Evolutionary conservation across 2,797 vertebrate genomes (phyloP).

Genomic region (Ctenochaetus hawaiiensis): DNA sequence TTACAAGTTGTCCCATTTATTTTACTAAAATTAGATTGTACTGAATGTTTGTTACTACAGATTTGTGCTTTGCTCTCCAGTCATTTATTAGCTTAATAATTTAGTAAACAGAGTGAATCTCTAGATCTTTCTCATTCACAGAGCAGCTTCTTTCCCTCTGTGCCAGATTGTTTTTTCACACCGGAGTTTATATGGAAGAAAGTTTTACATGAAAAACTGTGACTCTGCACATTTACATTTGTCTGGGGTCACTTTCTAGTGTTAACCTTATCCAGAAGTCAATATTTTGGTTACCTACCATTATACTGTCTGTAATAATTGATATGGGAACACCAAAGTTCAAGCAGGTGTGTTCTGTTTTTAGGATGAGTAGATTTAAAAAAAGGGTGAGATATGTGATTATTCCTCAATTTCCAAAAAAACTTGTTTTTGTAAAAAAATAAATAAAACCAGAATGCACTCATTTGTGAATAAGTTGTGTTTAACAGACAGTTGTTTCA

Average conservation of each 20-base stretch:
- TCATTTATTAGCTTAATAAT: slow-evolving; percentile 7
- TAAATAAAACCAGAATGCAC: no score
- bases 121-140: background rate
- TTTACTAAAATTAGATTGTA: background rate
- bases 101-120: slow-evolving; percentile 7
- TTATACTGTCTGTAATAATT: no score
- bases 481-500: no score
- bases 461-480: no score
- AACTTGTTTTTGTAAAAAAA: no score
- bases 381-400: no score
- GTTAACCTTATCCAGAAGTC: background rate
- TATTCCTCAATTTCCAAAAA: no score
- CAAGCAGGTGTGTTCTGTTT: no score
- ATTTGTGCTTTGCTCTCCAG: background rate
- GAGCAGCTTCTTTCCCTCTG: background rate
- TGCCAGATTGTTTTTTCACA: slow-evolving; percentile 22
- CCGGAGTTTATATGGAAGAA: slow-evolving; percentile 21
- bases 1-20: background rate
- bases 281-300: no score
- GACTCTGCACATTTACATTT: slow-evolving; percentile 4
- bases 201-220: slow-evolving; percentile 23
- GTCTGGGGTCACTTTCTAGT: background rate
- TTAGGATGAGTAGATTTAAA: no score
- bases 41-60: background rate
- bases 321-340: no score